Base-by-base conservation (phyloP, 1,140 invertebrate species). In the Bombus waltoni region DNA sequence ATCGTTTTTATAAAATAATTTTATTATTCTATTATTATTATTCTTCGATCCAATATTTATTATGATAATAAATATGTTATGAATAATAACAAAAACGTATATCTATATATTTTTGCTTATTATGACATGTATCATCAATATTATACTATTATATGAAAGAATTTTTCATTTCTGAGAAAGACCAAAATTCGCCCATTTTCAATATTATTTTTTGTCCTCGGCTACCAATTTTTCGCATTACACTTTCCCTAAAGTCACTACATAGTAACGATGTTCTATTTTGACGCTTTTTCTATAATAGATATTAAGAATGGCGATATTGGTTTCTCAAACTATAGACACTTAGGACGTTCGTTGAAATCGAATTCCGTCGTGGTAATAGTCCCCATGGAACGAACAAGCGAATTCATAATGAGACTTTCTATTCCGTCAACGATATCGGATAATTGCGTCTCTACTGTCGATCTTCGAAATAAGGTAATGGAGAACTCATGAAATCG, bases 401-500 rank as follows among this genome's bases (percentile, higher is more conserved):
- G 83, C 47, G 81, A 87, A 70, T 89, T 89, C 85, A 79, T 90
- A 90, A 90, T 90, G 65, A 86, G 71, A 81, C 78, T 82, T 80
- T 90, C 89, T 80, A 82, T 90, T 88, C 81, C 87, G 53, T 89
- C 83, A 90, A 91, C 89, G 88, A 91, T 90, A 87, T 91, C 87
- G 79, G 90, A 91, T 91, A 90, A 91, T 90, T 91, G 87, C 79
- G 81, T 79, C 82, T 70, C 78, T 87, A 68, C 83, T 85, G 89
- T 42, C 87, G 85, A 88, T 90, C 89, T 87, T 92, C 87, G 70
- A 89, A 84, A 90, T 84, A 88, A 86, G 89, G 88, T 92, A 93
- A 92, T 87, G 79, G 89, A 93, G 90, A 93, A 86, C 83, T 85
- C 84, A 76, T 86, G 88, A 90, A 91, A 92, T 92, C 89, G 89